These are phyloP conservation scores for Danaus melanippus DNA, from an alignment of 1,140 invertebrate genomes.

Conservation along the genomic window DNA sequence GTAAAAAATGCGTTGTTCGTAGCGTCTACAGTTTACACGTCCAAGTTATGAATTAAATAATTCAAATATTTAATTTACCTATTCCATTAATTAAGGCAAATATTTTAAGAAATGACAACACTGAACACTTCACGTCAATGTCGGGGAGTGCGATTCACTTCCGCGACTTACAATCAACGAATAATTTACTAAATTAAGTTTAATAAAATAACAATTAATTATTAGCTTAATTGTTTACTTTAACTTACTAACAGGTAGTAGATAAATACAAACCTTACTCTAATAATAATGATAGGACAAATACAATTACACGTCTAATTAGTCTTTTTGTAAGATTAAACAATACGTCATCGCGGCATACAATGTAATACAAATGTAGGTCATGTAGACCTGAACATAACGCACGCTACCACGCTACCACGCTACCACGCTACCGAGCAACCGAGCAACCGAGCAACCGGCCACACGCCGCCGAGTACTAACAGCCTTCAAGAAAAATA, in stretches of 20 bases:
- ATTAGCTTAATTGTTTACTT: slow-evolving; percentile 16
- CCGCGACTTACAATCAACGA: no score
- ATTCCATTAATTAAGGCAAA: no score
- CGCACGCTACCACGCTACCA: slow-evolving; percentile 24
- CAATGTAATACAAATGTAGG: slow-evolving; percentile 16
- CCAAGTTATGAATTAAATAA: no score
- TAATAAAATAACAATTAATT: slow-evolving; percentile 12
- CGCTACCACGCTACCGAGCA: slow-evolving; percentile 11
- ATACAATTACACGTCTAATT: slow-evolving; percentile 42
- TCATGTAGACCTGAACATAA: slow-evolving; percentile 16
- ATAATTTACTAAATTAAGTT: neutral
- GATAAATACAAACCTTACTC: slow-evolving; percentile 46
- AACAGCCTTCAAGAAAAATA: slow-evolving; percentile 39
- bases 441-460: slow-evolving; percentile 16
- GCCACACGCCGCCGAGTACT: slow-evolving; percentile 17
- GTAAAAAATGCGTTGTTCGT: no score
- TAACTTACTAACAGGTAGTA: slow-evolving; percentile 30
- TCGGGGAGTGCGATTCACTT: no score
- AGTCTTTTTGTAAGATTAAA: slow-evolving; percentile 39
- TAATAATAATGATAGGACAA: slow-evolving; percentile 39
- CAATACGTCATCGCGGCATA: slow-evolving; percentile 22
- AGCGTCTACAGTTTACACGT: no score
- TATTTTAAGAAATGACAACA: no score
- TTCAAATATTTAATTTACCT: no score
- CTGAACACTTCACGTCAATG: no score